Conservation (phyloP, 2,113 vertebrate species). For the Synodontis membranacea region DNA sequence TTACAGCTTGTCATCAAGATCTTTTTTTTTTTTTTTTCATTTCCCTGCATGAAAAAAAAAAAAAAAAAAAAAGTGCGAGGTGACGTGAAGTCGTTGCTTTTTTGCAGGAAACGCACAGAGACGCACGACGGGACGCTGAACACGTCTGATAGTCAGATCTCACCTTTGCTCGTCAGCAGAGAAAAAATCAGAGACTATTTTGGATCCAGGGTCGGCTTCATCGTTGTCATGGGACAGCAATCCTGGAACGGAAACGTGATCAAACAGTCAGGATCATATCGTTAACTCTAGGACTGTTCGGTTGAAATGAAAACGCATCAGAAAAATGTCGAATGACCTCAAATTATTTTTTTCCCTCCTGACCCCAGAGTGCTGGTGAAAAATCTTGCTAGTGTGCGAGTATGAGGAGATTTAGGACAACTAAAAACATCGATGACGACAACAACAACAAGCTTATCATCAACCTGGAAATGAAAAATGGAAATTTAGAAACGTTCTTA, state of each 20-base stretch:
- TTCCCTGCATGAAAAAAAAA: neutral
- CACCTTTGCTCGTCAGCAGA: conserved; percentile 39
- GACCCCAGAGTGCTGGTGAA: too few relatives aligned
- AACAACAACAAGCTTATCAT: too few relatives aligned
- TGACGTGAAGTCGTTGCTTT: neutral
- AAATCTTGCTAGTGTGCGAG: too few relatives aligned
- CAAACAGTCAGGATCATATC: neutral
- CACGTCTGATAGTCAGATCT: neutral
- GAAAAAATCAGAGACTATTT: conserved; percentile 60
- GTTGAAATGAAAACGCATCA: too few relatives aligned
- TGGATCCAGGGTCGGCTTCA: conserved; percentile 10
- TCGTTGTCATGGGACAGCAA: conserved; percentile 70
- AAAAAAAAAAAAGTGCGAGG: neutral
- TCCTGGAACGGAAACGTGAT: conserved; percentile 52
- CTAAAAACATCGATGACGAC: too few relatives aligned
- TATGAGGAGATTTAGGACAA: too few relatives aligned
- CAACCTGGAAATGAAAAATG: too few relatives aligned
- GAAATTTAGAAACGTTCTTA: too few relatives aligned
- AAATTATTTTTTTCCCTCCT: too few relatives aligned
- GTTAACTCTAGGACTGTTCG: neutral
- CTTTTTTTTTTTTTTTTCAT: too few relatives aligned
- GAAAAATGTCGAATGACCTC: too few relatives aligned
- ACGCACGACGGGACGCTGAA: neutral
- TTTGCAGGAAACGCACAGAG: neutral
- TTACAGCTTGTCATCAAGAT: neutral